phyloP scores from a whole-genome alignment of 92 coral and sea anemone genomes.

The Zoanthus solanderi region DNA sequence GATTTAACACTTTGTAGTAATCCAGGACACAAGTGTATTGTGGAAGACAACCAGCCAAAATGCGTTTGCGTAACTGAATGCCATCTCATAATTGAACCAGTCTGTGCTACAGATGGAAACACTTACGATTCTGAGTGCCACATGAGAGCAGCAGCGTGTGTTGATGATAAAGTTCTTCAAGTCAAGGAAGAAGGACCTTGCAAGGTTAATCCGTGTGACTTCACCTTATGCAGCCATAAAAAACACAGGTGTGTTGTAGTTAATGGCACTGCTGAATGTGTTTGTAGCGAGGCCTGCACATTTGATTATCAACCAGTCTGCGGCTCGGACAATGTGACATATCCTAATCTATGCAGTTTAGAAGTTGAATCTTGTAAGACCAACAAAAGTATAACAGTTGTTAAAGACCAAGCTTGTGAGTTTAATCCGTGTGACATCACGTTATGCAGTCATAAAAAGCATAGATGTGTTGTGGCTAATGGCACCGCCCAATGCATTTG shows the following conservation, averaged over 20 bases:
- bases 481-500: slow-evolving; percentile 87
- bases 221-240: slow-evolving; percentile 64
- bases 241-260: slow-evolving; percentile 71
- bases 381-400: slow-evolving; percentile 58
- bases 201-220: slow-evolving; percentile 70
- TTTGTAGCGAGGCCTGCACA: slow-evolving; percentile 72
- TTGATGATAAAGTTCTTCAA: background rate
- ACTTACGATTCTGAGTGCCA: slow-evolving; percentile 47
- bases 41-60: slow-evolving; percentile 36
- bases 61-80: slow-evolving; percentile 44
- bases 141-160: slow-evolving; percentile 24
- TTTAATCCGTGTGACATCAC: slow-evolving; percentile 67
- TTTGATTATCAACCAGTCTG: slow-evolving; percentile 71
- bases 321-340: slow-evolving; percentile 78
- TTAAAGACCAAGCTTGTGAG: slow-evolving; percentile 38
- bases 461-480: slow-evolving; percentile 73
- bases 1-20: slow-evolving; percentile 42
- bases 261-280: slow-evolving; percentile 80
- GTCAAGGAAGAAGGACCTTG: slow-evolving; percentile 20
- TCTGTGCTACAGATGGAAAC: slow-evolving; percentile 55
- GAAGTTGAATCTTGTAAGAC: slow-evolving; percentile 78
- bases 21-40: slow-evolving; percentile 50
- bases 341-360: slow-evolving; percentile 71
- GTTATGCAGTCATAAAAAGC: slow-evolving; percentile 67
- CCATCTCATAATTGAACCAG: slow-evolving; percentile 15